Percentiles rank a stretch among this genome's conserved stretches.
Evolutionary conservation across 2,797 vertebrate species (phyloP).

Genomic region (Tangara arthus): DNA sequence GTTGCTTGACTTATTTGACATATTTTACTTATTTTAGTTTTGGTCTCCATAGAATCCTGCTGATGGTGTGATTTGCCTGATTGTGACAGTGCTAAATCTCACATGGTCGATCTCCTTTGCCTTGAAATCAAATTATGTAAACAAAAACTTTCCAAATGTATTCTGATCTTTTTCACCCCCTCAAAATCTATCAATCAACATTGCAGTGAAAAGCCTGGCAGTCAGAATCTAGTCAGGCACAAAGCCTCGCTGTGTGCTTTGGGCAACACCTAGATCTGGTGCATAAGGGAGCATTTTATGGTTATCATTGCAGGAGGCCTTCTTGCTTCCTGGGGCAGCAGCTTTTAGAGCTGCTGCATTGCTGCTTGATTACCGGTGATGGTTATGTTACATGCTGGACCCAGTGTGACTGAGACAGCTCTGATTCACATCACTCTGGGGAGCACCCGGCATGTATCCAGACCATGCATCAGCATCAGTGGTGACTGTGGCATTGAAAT

Average conservation of each 20-base stretch:
- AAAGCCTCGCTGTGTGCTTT: not conserved
- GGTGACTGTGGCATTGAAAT: not conserved
- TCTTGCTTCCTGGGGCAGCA: slow-evolving; percentile 2
- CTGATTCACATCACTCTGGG: not conserved
- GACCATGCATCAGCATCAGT: not conserved
- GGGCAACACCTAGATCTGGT: not conserved
- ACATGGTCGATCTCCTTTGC: not conserved
- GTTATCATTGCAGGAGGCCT: not conserved
- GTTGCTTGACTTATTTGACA: not conserved
- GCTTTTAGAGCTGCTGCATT: not conserved
- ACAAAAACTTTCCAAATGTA: not conserved
- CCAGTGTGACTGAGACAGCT: not conserved
- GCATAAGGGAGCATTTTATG: not conserved
- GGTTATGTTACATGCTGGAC: not conserved
- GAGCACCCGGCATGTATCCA: not conserved
- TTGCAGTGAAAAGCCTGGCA: not conserved
- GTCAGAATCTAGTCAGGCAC: not conserved
- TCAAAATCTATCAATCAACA: not conserved
- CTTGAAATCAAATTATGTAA: not conserved
- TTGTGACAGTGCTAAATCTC: not conserved
- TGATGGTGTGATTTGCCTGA: not conserved
- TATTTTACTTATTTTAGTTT: not conserved
- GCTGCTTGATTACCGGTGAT: slow-evolving; percentile 1
- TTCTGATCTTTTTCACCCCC: not conserved
- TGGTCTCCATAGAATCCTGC: not conserved